Base-by-base conservation (phyloP, 2,888 invertebrate species). In the Schrankia costaestrigalis region DNA sequence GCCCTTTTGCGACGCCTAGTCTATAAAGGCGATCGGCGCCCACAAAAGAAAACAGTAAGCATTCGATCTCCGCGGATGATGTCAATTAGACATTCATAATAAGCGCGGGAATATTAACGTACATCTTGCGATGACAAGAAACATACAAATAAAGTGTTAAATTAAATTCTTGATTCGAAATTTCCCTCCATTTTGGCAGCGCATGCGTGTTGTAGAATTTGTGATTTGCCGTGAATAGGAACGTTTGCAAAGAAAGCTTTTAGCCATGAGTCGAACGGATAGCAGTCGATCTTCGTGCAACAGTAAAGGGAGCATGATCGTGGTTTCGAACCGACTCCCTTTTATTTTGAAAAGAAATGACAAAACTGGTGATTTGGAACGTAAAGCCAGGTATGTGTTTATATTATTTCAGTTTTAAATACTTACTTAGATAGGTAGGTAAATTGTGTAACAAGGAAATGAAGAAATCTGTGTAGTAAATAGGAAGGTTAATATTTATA, bases 291-390 rank as follows among this genome's bases (percentile, higher is more conserved):
- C 75, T n/a, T 57, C 73, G 71, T 87, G 87, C 65, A 87, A 85
- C 59, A 89, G 89, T 67, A 91, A 91, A 61, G 93, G 92, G 56
- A 94, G 93, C 71, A 93, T 97, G 90, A 95, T 97, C 65, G 96
- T 97, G 56, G 96, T 97, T 41, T 96, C 97, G 52, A 97, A 97
- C 84, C 90, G 97, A 56, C 87, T 97, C 71, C 97, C 97, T 4
- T 97, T 97, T 83, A 94, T 96, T 46, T 87, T 97, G 44, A 92
- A 91, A 70, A 90, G 94, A 71, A 91, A 95, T 86, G 90, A 92
- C 32, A 89, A 90, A 58, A 93, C 93, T 39, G 93, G 93, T 26
- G 88, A 90, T 25, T 89, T 96, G 62, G 91, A 93, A 60, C 90
- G 97, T 48, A 95, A 94, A 79, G 94, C 96, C 67, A 96, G 96